Base-by-base conservation (phyloP, 2,888 invertebrate genomes). In the Tinea pellionella region DNA sequence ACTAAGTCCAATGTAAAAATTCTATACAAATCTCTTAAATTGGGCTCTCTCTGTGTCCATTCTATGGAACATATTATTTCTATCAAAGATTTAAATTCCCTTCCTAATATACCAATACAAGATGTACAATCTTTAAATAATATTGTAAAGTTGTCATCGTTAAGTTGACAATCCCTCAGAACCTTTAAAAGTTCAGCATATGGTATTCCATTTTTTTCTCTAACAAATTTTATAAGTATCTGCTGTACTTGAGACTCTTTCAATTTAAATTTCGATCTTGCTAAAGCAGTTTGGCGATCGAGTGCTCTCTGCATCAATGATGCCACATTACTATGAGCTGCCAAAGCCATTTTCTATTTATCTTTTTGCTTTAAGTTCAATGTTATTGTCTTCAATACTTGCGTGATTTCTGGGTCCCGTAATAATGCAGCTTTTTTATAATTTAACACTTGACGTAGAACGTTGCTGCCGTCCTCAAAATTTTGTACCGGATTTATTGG, bases 181-280 rank as follows among this genome's bases (percentile, higher is more conserved):
- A 86, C 74, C 66, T 81, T 83, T 2, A 89, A 65, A 13, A 89
- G 66, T 62, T 89, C 89, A 61, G 74, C 74, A 64, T 89, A 89
- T 0, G 83, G 76, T 12, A 75, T 80, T 16, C 70, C 65, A 60
- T 75, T 80, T 18, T 77, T 77, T 29, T 81, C 75, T 53, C 74
- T 75, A 1, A 80, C 71, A 59, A 82, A 80, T 63, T 76, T 77
- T 1, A 76, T 47, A 18, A 90, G 66, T 16, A 88, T 82, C 55
- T 78, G 72, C 63, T 88, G 80, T 1, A 89, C 74, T 74, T 89
- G 86, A 13, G 77, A 77, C 18, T 80, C 77, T 16, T 77, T 74
- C 53, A 89, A 76, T 53, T 75, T 77, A 61, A 89, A 74, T 60
- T 82, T 82, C 61, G 82, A 73, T 0, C 80, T 80, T 1, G 78